Base-by-base conservation (phyloP, 2,888 invertebrate species). In the Andrena bicolor region DNA sequence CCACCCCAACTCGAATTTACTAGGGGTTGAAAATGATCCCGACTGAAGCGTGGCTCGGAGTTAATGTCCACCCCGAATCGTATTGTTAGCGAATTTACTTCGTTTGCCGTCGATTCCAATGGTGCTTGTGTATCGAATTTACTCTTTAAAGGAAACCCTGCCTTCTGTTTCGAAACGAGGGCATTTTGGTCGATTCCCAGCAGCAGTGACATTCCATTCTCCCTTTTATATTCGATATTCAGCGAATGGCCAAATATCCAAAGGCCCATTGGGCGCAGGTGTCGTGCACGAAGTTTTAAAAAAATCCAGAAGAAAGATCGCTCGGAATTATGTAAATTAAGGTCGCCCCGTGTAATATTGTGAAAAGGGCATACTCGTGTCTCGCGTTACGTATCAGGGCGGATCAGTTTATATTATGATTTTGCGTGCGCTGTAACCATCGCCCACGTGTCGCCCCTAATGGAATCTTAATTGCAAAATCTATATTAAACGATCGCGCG, bases 401-500 rank as follows among this genome's bases (percentile, higher is more conserved):
- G 28, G 13, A 30, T 30, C 30, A 61, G 26, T 35, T 61, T 53
- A 75, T 56, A 68, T 74, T 51, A 60, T 65, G 76, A 64, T 74
- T 73, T 32, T 48, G 71, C 71, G 51, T 68, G 30, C 26, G 51
- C 32, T 65, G 23, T 70, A 48, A 51, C 61, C 66, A 51, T 63
- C 65, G 81, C 84, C 10, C 56, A 69, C 75, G 84, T 80, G 82
- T 72, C 63, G 65, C 70, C 63, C 51, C 86, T 89, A 84, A 89
- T 89, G 89, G 88, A 84, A 85, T 85, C 78, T 80, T 88, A 87
- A 89, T 89, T 88, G 87, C 76, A 90, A 89, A 90, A 89, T 89
- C 87, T 84, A 90, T 90, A 90, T 88, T 83, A 83, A 86, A 89
- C 84, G 77, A 69, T 82, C 80, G 56, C 60, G 76, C 70, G 76